phyloP scores from a whole-genome alignment of 2,888 invertebrate species.

The Incurvaria masculella region DNA sequence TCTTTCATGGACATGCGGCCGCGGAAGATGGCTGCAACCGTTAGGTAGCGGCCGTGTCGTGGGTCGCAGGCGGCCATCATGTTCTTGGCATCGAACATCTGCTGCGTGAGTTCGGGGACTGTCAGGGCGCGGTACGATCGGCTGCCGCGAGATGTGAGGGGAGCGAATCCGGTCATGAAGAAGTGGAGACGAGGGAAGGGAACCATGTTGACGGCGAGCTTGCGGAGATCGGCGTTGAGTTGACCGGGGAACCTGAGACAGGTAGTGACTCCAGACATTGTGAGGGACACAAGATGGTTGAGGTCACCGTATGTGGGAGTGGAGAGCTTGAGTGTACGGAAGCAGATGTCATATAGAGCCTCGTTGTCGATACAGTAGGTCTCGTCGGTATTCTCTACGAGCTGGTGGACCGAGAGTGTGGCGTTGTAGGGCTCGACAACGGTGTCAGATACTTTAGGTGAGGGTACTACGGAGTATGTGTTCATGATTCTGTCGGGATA shows the following conservation, averaged over 20 bases:
- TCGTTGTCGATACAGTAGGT: constrained; percentile 78
- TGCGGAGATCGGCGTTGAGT: too few relatives aligned
- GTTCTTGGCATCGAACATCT: too few relatives aligned
- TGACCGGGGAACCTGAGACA: constrained; percentile 78
- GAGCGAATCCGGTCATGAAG: constrained; percentile 89
- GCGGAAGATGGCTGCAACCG: constrained; percentile 88
- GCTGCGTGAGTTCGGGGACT: too few relatives aligned
- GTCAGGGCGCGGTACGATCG: constrained; percentile 85
- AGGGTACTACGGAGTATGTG: constrained; percentile 80
- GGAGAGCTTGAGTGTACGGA: constrained; percentile 79
- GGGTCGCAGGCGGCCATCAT: constrained; percentile 98
- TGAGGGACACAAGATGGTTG: constrained; percentile 82
- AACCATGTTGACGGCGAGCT: too few relatives aligned
- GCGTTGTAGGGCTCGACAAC: constrained; percentile 77
- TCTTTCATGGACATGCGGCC: constrained; percentile 95
- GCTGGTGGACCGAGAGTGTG: constrained; percentile 80
- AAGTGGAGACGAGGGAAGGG: constrained; percentile 72
- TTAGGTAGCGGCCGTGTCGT: constrained; percentile 86
- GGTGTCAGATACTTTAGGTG: constrained; percentile 76
- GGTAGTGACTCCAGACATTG: constrained; percentile 84
- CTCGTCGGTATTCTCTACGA: constrained; percentile 89
- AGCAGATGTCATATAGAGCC: constrained; percentile 74
- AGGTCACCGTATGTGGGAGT: too few relatives aligned
- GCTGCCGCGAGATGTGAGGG: constrained; percentile 77
- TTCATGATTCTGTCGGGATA: constrained; percentile 91